Percentiles rank a stretch among this genome's conserved stretches.
These are phyloP conservation scores for Pelusios castaneus DNA, from an alignment of 2,113 vertebrate species.

Conservation along the genomic window DNA sequence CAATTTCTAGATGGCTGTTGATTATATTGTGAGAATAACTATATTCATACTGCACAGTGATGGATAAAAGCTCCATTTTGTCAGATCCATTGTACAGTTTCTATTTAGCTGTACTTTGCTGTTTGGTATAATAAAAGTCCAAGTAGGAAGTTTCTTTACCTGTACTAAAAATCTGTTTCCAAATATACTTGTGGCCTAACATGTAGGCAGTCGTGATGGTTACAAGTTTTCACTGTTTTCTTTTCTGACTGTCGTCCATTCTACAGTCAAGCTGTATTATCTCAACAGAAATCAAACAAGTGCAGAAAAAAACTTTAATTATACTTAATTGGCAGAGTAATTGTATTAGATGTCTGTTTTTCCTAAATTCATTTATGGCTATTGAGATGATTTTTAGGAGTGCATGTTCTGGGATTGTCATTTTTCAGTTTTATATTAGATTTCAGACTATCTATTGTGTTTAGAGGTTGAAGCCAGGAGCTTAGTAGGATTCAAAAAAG, in stretches of 20 bases:
- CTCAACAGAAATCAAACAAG: slow-evolving; percentile 18
- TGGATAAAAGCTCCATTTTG: not conserved
- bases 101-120: not conserved
- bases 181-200: not conserved
- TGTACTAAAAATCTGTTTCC: not conserved
- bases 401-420: slow-evolving; percentile 21
- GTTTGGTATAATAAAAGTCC: not conserved
- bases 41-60: not conserved
- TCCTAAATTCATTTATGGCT: slow-evolving; percentile 11
- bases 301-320: slow-evolving; percentile 25
- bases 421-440: slow-evolving; percentile 42
- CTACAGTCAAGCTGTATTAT: not conserved
- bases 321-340: not conserved
- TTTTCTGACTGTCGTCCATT: not conserved
- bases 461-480: not conserved
- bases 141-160: not conserved
- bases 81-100: not conserved
- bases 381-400: slow-evolving; percentile 29
- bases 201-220: not conserved
- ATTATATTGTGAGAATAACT: not conserved
- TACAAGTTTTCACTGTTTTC: not conserved
- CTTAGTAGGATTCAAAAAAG: not conserved
- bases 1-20: not conserved
- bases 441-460: slow-evolving; percentile 43
- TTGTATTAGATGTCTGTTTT: not conserved